Conservation (phyloP, 2,113 vertebrate genomes). For the Meles meles region DNA sequence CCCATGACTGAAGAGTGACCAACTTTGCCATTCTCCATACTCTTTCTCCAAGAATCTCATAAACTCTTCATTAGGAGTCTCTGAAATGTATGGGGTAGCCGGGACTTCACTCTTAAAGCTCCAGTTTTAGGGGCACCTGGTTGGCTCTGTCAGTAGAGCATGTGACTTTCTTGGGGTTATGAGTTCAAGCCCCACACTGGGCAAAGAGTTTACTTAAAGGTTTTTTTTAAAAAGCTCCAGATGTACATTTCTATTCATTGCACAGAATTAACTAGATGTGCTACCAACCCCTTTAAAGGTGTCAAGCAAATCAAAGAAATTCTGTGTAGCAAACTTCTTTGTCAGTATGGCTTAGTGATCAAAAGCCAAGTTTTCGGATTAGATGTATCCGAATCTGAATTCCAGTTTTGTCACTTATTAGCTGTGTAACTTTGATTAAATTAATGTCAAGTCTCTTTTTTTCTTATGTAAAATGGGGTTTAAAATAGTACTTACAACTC, state of each 20-base stretch:
- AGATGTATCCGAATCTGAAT: neutral
- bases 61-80: neutral
- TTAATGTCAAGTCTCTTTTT: constrained; percentile 19
- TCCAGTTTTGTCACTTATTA: neutral
- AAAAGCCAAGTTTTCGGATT: constrained; percentile 35
- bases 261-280: neutral
- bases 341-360: neutral
- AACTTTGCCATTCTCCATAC: neutral
- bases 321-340: neutral
- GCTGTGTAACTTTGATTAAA: neutral
- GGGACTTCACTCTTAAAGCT: neutral
- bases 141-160: neutral
- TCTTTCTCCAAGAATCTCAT: neutral
- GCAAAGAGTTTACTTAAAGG: neutral
- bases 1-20: neutral
- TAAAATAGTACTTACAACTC: neutral
- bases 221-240: neutral
- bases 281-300: neutral
- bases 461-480: neutral
- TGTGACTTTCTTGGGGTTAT: neutral
- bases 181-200: neutral
- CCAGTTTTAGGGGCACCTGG: neutral
- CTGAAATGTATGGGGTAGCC: neutral
- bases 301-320: neutral
- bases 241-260: neutral